Base-by-base conservation (phyloP, 2,113 vertebrate species). In the Argyrosomus japonicus region DNA sequence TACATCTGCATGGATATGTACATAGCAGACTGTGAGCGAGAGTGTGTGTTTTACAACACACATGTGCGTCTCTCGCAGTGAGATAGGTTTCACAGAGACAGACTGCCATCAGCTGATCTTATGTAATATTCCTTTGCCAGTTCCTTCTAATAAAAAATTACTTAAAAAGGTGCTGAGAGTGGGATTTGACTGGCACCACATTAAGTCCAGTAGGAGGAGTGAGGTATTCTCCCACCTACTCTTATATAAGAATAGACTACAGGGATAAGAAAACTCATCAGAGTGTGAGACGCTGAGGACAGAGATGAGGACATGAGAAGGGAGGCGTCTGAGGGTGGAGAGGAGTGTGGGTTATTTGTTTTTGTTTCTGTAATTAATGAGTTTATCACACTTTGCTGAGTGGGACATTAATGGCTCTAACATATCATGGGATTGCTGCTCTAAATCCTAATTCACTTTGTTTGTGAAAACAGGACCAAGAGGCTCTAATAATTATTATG, bases 51-150 rank as follows among this genome's bases (percentile, higher is more conserved):
- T 85, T 85, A 81, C 73, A 75, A 77, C 87, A 85, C n/a, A 64
- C 69, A n/a, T 72, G 68, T 65, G 68, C 63, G 63, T 72, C 67
- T 43, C 36, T 4, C 47, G 68, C 67, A 80, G 82, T 32, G 67
- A 88, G 87, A 72, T 76, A 72, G 77, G 78, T 68, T 88, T 90
- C 84, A 83, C 70, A 19, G 82, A 80, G 62, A 85, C 75, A 62
- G 68, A 85, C 79, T 32, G 76, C 67, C 82, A 88, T 92, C 87
- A 90, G 85, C 78, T 86, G 82, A 92, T 90, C 82, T 95, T 94
- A 93, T 89, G 85, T 93, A 94, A 94, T 83, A 88, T 87, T 88
- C 82, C 77, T 89, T 84, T 85, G 80, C 80, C 25, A 58, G 63
- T 81, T 86, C 68, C 36, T 50, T 69, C 77, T 70, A 82, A 89